phyloP scores from a whole-genome alignment of 2,888 invertebrate species.

The Diaperis boleti region DNA sequence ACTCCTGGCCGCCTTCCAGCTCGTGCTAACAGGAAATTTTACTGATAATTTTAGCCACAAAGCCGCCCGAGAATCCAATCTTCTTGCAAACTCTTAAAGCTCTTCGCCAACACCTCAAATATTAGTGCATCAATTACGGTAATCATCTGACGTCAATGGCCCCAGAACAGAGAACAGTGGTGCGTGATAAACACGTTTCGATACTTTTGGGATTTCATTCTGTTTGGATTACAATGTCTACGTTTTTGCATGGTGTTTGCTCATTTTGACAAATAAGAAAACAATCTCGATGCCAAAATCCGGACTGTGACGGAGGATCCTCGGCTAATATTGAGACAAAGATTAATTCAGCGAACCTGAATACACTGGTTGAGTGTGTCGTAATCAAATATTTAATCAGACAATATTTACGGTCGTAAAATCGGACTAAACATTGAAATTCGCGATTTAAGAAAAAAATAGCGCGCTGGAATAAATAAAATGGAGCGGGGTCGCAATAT shows the following conservation, averaged over 20 bases:
- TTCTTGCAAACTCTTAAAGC: background rate
- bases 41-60: conserved; percentile 6
- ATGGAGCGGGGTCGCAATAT: too few species aligned
- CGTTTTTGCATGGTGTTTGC: too few species aligned
- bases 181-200: background rate
- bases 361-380: background rate
- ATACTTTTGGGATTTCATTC: background rate
- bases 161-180: background rate
- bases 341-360: background rate
- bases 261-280: too few species aligned
- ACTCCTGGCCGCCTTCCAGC: background rate
- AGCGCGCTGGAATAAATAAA: too few species aligned
- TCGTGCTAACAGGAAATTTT: conserved; percentile 1
- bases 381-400: background rate
- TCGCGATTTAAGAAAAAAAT: too few species aligned
- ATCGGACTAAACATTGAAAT: too few species aligned
- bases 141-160: conserved; percentile 17
- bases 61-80: background rate
- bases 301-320: too few species aligned
- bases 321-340: too few species aligned
- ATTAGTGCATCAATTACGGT: too few species aligned
- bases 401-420: background rate
- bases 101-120: conserved; percentile 4
- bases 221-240: too few species aligned
- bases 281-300: too few species aligned